Evolutionary conservation across 2,797 vertebrate species (phyloP), one percentile per base, ranked within the genome.

Genomic region (Epinephelus awoara): DNA sequence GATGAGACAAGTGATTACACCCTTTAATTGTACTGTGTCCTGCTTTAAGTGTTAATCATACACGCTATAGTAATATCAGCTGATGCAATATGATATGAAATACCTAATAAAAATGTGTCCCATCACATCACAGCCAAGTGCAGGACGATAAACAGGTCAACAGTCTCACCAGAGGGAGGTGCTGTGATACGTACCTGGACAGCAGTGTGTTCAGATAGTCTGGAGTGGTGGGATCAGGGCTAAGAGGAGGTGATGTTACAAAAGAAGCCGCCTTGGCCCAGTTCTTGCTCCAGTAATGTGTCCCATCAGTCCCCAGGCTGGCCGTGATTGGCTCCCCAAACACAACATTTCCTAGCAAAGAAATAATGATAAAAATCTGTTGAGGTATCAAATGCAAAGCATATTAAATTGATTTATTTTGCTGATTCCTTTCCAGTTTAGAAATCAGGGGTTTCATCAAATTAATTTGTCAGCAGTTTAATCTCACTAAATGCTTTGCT

Each of bases 271-370:
- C 98, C 89, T 99, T 99, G 62, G 98, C 98, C 98, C 98, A 99
- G 84, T 99, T 99, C 95, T 99, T 99, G 95, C 98, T 99, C 98
- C 98, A 99, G 89, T 99, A 99, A 92, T 99, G 98, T 1, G 98
- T 99, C 69, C 98, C 98, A 3, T 99, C 98, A 2, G 96, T 99
- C 50, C 97, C 98, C 2, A 99, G 95, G 83, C 98, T 99, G 90
- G 98, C 98, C 0, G 97, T 96, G 94, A 99, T 98, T 66, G 98
- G 98, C 92, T 99, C 98, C 14, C 98, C 98, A 87, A 99, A 99
- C 84, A 99, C 98, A 82, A 99, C 98, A 0, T 98, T 98, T 85
- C 98, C 98, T 99, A 73, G 38, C 23, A 67, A 77, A 69, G 18
- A 67, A 82, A 52, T 11, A 62, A 70, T 3, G 15, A 1, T 25